These are phyloP conservation scores for Pycnonotus jocosus DNA, from an alignment of 2,113 vertebrate species.

Conservation along the genomic window DNA sequence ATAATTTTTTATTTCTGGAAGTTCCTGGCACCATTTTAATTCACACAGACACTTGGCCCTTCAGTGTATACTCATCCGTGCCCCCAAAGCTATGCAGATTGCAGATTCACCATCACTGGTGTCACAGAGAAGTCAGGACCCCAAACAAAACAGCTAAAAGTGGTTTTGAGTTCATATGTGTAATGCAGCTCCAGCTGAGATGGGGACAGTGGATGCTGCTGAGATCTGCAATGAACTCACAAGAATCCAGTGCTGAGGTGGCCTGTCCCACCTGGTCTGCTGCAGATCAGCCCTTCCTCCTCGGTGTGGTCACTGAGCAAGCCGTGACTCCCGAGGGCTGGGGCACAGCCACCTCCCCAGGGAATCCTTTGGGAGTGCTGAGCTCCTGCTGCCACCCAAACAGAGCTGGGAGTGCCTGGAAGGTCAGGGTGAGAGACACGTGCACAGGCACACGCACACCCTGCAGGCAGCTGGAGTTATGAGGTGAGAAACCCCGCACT, in stretches of 20 bases:
- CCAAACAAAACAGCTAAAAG: not conserved
- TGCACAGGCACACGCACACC: not conserved
- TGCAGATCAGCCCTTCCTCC: not conserved
- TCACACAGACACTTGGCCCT: not conserved
- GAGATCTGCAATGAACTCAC: not conserved
- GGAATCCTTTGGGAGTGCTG: not conserved
- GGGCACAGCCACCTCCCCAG: not conserved
- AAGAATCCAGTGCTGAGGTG: not conserved
- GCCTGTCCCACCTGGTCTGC: not conserved
- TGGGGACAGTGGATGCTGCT: not conserved
- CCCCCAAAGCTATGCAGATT: not conserved
- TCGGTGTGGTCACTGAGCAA: rapidly evolving
- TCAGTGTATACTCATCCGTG: rapidly evolving
- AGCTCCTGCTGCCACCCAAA: not conserved
- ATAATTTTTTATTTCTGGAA: not conserved
- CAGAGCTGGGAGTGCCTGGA: rapidly evolving
- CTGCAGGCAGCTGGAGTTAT: not conserved
- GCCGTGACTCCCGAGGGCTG: rapidly evolving
- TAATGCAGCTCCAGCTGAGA: not conserved
- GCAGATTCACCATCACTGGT: not conserved
- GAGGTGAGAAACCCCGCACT: not conserved
- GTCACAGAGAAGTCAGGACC: not conserved
- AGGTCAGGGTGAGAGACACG: rapidly evolving
- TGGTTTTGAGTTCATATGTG: not conserved
- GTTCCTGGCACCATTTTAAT: not conserved